Percentiles rank a stretch among this genome's conserved stretches.
phyloP scores from a whole-genome alignment of 2,113 vertebrate species.

The Lonchura striata region DNA sequence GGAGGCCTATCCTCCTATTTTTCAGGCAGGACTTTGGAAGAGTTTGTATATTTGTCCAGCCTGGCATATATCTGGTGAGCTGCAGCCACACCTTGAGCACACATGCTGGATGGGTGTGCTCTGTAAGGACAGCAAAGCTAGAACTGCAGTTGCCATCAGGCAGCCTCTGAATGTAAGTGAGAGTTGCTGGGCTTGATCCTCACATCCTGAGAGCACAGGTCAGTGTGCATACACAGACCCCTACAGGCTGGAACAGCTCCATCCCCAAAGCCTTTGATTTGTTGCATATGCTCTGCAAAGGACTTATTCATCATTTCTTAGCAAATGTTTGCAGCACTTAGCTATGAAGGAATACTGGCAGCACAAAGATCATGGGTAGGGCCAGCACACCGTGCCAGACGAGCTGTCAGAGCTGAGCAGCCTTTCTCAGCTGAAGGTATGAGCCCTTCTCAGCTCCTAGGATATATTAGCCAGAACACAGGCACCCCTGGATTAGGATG shows the following conservation, averaged over 20 bases:
- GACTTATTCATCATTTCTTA: not conserved
- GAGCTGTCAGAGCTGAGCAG: not conserved
- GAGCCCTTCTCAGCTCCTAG: not conserved
- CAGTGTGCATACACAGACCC: not conserved
- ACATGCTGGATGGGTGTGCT: accelerated
- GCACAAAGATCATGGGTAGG: accelerated
- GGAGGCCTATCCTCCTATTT: not conserved
- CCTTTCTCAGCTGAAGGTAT: not conserved
- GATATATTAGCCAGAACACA: not conserved
- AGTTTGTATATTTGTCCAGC: not conserved
- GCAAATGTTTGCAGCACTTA: not conserved
- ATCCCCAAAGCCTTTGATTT: not conserved
- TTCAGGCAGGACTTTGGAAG: not conserved
- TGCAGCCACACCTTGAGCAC: not conserved
- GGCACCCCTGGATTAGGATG: not conserved
- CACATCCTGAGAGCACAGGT: accelerated
- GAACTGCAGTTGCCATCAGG: not conserved
- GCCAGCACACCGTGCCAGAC: not conserved
- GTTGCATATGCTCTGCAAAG: not conserved
- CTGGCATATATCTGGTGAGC: not conserved
- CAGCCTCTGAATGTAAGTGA: not conserved
- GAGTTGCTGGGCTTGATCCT: not conserved
- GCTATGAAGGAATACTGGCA: not conserved
- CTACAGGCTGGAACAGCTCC: not conserved
- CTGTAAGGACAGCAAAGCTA: not conserved